Evolutionary conservation across 1,140 invertebrate genomes (phyloP).

Genomic region (Chionoecetes opilio): DNA sequence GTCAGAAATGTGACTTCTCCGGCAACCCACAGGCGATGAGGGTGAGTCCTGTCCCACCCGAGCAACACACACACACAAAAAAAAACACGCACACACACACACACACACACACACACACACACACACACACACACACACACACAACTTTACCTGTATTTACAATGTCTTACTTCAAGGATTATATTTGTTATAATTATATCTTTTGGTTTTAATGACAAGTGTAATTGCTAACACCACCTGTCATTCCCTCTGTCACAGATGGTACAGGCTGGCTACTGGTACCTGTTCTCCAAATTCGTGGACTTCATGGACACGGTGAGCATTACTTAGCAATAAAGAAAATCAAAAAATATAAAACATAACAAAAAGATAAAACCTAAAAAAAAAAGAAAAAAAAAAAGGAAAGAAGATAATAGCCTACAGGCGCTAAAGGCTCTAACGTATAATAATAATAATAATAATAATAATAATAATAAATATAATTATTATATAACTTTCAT

Average conservation of each 20-base stretch:
- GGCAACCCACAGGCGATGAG: constrained; percentile 63
- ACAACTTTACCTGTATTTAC: too few species aligned
- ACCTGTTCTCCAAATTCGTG: constrained; percentile 86
- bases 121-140: background rate
- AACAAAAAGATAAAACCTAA: too few species aligned
- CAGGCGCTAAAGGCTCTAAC: too few species aligned
- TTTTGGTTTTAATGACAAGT: background rate
- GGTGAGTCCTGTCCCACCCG: constrained; percentile 58
- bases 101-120: background rate
- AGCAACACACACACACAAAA: too few species aligned
- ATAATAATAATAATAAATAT: too few species aligned
- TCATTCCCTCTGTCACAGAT: constrained; percentile 83
- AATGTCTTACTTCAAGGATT: background rate
- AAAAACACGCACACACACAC: too few species aligned
- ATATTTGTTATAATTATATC: background rate
- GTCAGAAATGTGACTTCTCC: constrained; percentile 64
- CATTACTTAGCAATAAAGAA: constrained; percentile 82
- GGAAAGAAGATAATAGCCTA: too few species aligned
- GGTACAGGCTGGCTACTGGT: constrained; percentile 87
- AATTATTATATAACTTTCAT: too few species aligned
- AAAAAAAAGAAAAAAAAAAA: too few species aligned
- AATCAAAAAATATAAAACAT: too few species aligned
- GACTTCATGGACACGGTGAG: constrained; percentile 85
- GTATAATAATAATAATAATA: too few species aligned
- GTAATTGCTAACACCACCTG: too few species aligned